Conservation (phyloP, 37 sponge, comb jelly and placozoan genomes). For the Eunapius fragilis region DNA sequence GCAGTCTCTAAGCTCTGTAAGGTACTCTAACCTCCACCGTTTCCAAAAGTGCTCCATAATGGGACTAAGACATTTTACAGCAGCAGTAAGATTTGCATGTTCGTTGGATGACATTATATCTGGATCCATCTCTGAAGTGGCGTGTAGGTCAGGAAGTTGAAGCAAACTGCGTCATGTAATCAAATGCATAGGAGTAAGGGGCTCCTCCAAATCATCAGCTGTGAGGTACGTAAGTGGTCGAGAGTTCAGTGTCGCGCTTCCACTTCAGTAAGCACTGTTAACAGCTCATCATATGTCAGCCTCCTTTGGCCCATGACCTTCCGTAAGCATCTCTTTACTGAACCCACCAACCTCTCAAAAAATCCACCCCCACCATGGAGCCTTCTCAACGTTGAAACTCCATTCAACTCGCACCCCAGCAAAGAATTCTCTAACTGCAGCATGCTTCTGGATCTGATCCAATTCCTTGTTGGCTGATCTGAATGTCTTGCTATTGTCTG, state of each 20-base stretch:
- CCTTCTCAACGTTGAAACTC: slow-evolving; percentile 33
- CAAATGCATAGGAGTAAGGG: slow-evolving; percentile 44
- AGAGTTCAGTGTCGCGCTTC: slow-evolving; percentile 34
- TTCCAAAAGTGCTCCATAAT: slow-evolving; percentile 27
- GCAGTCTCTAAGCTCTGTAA: slow-evolving; percentile 12
- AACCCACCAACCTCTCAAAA: slow-evolving; percentile 12
- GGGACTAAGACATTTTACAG: slow-evolving; percentile 21
- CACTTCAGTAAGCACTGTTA: slow-evolving; percentile 28
- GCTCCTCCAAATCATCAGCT: slow-evolving; percentile 43
- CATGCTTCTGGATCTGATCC: not conserved
- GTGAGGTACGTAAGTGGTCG: slow-evolving; percentile 44
- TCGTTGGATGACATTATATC: slow-evolving; percentile 7
- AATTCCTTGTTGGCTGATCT: slow-evolving; percentile 3
- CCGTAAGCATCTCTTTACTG: slow-evolving; percentile 31
- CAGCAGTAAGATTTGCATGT: not conserved
- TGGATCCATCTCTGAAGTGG: not conserved
- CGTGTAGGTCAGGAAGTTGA: slow-evolving; percentile 6
- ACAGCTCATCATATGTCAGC: slow-evolving; percentile 36
- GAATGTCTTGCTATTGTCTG: slow-evolving; percentile 38
- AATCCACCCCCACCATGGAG: slow-evolving; percentile 27
- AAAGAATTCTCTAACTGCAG: slow-evolving; percentile 1
- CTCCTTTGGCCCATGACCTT: not conserved
- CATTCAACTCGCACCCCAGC: slow-evolving; percentile 17
- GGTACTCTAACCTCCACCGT: slow-evolving; percentile 29
- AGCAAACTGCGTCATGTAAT: slow-evolving; percentile 13